These are phyloP conservation scores for Acanthaster planci DNA, from an alignment of 35 echinoderm and acorn worm genomes.

Conservation along the genomic window DNA sequence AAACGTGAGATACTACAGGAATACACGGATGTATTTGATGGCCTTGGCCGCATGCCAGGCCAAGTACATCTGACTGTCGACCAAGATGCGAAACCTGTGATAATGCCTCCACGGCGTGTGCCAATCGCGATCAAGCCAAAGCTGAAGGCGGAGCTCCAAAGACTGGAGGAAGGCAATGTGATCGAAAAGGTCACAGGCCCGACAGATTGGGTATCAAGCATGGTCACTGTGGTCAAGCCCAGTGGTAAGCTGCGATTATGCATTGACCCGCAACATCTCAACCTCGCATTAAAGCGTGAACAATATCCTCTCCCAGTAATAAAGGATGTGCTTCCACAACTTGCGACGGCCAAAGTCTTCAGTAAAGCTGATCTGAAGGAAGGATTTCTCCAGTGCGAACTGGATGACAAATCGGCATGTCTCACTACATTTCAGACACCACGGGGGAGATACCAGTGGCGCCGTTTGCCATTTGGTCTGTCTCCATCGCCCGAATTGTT, in stretches of 20 bases:
- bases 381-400: conserved; percentile 42
- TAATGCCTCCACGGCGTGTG: conserved; percentile 46
- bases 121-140: conserved; percentile 49
- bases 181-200: conserved; percentile 69
- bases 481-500: conserved; percentile 71
- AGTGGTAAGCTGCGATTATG: conserved; percentile 37
- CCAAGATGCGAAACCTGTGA: conserved; percentile 20
- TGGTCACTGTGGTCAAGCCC: conserved; percentile 37
- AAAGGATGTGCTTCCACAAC: conserved; percentile 57
- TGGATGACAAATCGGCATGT: conserved; percentile 17
- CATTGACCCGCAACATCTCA: conserved; percentile 58
- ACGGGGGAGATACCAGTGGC: conserved; percentile 15
- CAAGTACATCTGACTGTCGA: conserved; percentile 12
- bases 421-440: conserved; percentile 49
- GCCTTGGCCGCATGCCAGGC: conserved; percentile 35
- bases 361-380: conserved; percentile 50
- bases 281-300: conserved; percentile 45
- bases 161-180: conserved; percentile 43
- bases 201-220: conserved; percentile 58
- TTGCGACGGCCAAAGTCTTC: conserved; percentile 47
- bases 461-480: conserved; percentile 20
- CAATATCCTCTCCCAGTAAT: conserved; percentile 53
- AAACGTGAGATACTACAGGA: conserved; percentile 5
- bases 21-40: conserved; percentile 36
- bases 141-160: conserved; percentile 58